phyloP scores from a whole-genome alignment of 1,140 invertebrate species.

The Eupristina koningsbergeri region DNA sequence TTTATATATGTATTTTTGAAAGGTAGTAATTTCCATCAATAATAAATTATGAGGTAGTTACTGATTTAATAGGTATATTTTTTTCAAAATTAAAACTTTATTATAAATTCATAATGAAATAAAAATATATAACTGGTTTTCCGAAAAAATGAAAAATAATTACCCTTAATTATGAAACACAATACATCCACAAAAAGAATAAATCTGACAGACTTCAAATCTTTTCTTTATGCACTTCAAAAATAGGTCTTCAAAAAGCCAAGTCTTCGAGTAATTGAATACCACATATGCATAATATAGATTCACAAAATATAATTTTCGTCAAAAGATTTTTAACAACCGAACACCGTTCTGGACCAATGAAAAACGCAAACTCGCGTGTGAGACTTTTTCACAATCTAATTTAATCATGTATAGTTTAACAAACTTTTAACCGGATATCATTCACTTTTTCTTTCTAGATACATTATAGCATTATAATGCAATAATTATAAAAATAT shows the following conservation, averaged over 20 bases:
- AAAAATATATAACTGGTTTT: background rate
- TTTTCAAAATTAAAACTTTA: background rate
- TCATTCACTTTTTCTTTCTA: background rate
- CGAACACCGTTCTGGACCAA: background rate
- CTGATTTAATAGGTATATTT: background rate
- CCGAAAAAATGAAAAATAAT: constrained; percentile 16
- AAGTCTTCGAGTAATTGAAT: constrained; percentile 23
- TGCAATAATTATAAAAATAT: background rate
- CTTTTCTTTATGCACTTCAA: constrained; percentile 27
- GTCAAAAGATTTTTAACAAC: constrained; percentile 21
- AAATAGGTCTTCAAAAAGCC: constrained; percentile 21
- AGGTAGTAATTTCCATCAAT: background rate
- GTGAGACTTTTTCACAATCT: background rate
- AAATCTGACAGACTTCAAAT: constrained; percentile 1
- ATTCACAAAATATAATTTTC: constrained; percentile 26
- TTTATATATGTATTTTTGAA: background rate
- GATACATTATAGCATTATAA: background rate
- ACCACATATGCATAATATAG: constrained; percentile 21
- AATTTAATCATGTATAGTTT: constrained; percentile 7
- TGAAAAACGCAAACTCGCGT: constrained; percentile 8
- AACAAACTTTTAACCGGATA: background rate
- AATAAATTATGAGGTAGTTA: background rate
- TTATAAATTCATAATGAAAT: background rate
- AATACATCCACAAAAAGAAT: background rate
- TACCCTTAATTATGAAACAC: constrained; percentile 14